phyloP scores from a whole-genome alignment of 2,888 invertebrate species.

The Fabriciana adippe region DNA sequence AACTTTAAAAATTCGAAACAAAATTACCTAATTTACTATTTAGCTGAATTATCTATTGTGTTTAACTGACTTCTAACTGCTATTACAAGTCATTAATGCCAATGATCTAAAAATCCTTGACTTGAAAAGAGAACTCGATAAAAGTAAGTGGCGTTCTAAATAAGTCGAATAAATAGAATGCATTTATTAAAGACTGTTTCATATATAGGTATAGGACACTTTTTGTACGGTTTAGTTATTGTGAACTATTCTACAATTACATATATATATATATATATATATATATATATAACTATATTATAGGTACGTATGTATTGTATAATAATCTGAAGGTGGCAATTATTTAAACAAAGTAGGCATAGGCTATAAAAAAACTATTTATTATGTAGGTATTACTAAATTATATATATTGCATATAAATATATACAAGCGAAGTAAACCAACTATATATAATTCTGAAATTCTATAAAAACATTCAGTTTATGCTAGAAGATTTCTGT shows the following conservation, averaged over 20 bases:
- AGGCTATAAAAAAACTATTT: too few relatives aligned
- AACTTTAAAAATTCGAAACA: not conserved
- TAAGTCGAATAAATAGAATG: conserved; percentile 33
- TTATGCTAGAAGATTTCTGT: too few relatives aligned
- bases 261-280: too few relatives aligned
- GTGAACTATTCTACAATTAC: not conserved
- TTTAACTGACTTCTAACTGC: conserved; percentile 18
- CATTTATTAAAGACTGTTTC: conserved; percentile 15
- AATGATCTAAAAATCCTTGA: conserved; percentile 47
- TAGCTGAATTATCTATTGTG: conserved; percentile 16
- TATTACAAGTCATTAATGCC: conserved; percentile 42
- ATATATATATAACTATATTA: too few relatives aligned
- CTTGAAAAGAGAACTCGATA: conserved; percentile 43
- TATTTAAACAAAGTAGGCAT: too few relatives aligned
- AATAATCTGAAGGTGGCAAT: too few relatives aligned
- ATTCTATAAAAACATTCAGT: too few relatives aligned
- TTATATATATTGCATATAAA: too few relatives aligned
- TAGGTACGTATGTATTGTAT: not conserved
- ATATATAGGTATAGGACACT: not conserved
- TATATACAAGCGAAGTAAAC: too few relatives aligned
- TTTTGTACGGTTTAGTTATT: not conserved
- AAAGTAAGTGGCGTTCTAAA: conserved; percentile 45
- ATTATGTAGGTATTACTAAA: too few relatives aligned
- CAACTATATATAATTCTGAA: too few relatives aligned
- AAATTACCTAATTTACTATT: not conserved